Conservation (phyloP, 2,888 invertebrate species). For the Drosophila mercatorum region DNA sequence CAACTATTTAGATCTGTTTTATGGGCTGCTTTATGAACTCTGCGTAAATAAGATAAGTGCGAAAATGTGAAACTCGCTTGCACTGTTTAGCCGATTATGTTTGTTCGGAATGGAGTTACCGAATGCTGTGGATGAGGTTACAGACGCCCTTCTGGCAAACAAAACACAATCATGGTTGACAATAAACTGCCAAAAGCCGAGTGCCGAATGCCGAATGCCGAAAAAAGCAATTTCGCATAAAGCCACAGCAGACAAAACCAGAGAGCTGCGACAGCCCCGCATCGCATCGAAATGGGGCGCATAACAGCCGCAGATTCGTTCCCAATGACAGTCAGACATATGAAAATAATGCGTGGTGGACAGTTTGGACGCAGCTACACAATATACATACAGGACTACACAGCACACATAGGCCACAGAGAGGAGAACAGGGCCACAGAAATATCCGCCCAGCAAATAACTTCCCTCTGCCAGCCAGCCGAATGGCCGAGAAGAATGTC, state of each 20-base stretch:
- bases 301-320: slow-evolving; percentile 69
- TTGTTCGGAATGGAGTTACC: slow-evolving; percentile 38
- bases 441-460: slow-evolving; percentile 7
- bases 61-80: slow-evolving; percentile 24
- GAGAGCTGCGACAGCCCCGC: slow-evolving; percentile 14
- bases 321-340: slow-evolving; percentile 59
- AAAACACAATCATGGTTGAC: slow-evolving; percentile 22
- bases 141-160: slow-evolving; percentile 9
- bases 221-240: slow-evolving; percentile 74
- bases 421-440: slow-evolving; percentile 7
- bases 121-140: slow-evolving; percentile 26
- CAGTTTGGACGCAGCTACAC: slow-evolving; percentile 55
- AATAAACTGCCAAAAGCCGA: slow-evolving; percentile 34
- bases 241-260: slow-evolving; percentile 74
- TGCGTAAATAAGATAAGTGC: slow-evolving; percentile 26
- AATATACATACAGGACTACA: slow-evolving; percentile 9
- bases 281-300: slow-evolving; percentile 40
- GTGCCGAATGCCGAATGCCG: slow-evolving; percentile 32
- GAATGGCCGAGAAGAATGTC: slow-evolving; percentile 6
- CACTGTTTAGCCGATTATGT: slow-evolving; percentile 23
- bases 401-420: neutral
- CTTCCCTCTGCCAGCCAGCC: neutral
- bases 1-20: neutral
- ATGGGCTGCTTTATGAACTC: slow-evolving; percentile 13
- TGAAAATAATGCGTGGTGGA: slow-evolving; percentile 73